Percentiles rank a stretch among this genome's conserved stretches.
phyloP scores from a whole-genome alignment of 2,888 invertebrate genomes.

The Tetheella fluctuosa region DNA sequence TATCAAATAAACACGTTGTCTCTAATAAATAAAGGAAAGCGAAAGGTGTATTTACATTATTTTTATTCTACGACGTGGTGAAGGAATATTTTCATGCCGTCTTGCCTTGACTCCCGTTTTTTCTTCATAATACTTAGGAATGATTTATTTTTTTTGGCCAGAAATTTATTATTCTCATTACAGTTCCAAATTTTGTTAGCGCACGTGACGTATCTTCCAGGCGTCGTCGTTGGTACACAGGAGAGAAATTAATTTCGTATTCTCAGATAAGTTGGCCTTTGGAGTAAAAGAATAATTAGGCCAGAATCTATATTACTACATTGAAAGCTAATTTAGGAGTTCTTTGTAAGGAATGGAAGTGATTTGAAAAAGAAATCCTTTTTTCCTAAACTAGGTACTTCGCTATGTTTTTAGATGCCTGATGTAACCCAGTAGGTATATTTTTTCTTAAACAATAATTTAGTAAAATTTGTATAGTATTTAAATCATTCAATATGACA shows the following conservation, averaged over 20 bases:
- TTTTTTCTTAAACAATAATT: no score
- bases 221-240: conserved; percentile 20
- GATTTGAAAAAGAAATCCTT: no score
- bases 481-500: no score
- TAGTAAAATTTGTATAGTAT: no score
- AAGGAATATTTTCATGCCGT: conserved; percentile 37
- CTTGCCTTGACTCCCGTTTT: conserved; percentile 31
- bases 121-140: conserved; percentile 42
- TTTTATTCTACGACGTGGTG: conserved; percentile 28
- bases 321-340: no score
- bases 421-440: no score
- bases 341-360: no score
- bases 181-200: conserved; percentile 48
- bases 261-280: conserved; percentile 14
- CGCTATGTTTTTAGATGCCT: no score
- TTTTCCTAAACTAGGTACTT: no score
- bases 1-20: background rate
- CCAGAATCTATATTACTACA: background rate
- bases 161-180: conserved; percentile 62
- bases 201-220: conserved; percentile 49
- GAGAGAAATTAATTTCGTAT: conserved; percentile 31
- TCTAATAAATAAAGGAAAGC: background rate
- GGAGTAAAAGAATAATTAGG: conserved; percentile 13
- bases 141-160: conserved; percentile 50
- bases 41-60: conserved; percentile 2